Base-by-base conservation (phyloP, 92 coral and sea anemone genomes). In the Porites rus region DNA sequence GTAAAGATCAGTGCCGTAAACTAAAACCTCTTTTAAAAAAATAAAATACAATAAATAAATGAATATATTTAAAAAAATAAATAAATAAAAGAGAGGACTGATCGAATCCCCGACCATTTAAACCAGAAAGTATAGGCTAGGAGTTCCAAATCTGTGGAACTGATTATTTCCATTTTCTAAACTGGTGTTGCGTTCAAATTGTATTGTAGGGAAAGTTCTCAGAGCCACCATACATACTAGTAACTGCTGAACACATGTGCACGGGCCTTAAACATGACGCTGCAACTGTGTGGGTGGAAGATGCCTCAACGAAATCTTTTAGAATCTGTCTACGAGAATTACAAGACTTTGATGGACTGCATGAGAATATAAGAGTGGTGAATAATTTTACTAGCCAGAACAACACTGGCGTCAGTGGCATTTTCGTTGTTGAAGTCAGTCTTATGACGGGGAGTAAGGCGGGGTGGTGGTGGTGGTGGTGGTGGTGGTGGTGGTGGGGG, bases 311-410 rank as follows among this genome's bases (percentile, higher is more conserved):
- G 68, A 81, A 73, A 60, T 86, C 87, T 59, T 94, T 94, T 76
- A 86, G 80, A 77, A 91, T 94, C 75, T 94, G 98, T 66, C 89
- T 94, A 52, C 83, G 98, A 10, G 98, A 94, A 65, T 88, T 92
- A 59, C 90, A 91, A 77, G 70, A 92, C 79, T 94, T 94, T 75
- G 94, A 90, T 28, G 97, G 97, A 69, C 79, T 85, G 56, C 97
- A 94, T 74, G 88, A 94, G 62, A 87, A 91, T 54, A 84, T 94
- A 8, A 72, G 84, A 10, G 91, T 94, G 82, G 97, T 92, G 76
- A 78, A 88, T 74, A 46, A 56, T 18, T 25, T 14, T 65, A 13
- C 46, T 3, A 67, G 4, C 0, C 9, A 65, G 21, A 18, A 18
- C 6, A 16, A 18, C 22, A 2, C 31, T 28, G 31, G n/a, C 14